Base-by-base conservation (phyloP, 2,113 vertebrate species). In the Protobothrops mucrosquamatus region DNA sequence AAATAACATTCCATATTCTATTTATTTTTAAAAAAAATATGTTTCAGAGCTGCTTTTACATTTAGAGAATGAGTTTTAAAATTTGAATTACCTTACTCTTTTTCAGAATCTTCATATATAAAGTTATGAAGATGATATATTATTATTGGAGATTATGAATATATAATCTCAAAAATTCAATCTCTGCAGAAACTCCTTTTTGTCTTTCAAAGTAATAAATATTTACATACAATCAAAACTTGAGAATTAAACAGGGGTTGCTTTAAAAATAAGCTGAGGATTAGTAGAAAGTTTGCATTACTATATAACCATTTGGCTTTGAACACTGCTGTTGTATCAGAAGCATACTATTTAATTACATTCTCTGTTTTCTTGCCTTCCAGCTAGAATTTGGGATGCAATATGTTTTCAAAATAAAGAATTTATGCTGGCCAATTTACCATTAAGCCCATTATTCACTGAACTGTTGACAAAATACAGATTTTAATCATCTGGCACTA, bases 1-100 rank as follows among this genome's bases (percentile, higher is more conserved):
- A 91, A 91, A 90, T 4, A 2, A 11, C 55, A 59, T 1, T 88
- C 89, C 55, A 91, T 46, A 48, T 87, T 87, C 22, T 4, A 29
- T 51, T 87, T 6, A 46, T 0, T 4, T 95, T 39, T 39, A 39
- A 56, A 4, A 92, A 4, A 92, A 91, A 8, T 0, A 69, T 23
- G 26, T 93, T 95, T 94, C n/a, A 24, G 6, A 55, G 91, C 61
- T 59, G 15, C 0, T 92, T 88, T 93, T 91, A 92, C 0, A 43
- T 64, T 87, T 92, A 23, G 88, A 96, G 94, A 64, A 34, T 87
- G 52, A 93, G 91, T 94, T 92, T 90, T 90, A 87, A 86, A 20
- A 22, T 91, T 91, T 91, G 59, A 88, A 85, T 64, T 54, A 29
- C 22, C 6, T 69, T 34, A 20, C 29, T 12, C 46, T 90, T 29